Conservation (phyloP, 2,113 vertebrate genomes). For the Miniopterus natalensis region DNA sequence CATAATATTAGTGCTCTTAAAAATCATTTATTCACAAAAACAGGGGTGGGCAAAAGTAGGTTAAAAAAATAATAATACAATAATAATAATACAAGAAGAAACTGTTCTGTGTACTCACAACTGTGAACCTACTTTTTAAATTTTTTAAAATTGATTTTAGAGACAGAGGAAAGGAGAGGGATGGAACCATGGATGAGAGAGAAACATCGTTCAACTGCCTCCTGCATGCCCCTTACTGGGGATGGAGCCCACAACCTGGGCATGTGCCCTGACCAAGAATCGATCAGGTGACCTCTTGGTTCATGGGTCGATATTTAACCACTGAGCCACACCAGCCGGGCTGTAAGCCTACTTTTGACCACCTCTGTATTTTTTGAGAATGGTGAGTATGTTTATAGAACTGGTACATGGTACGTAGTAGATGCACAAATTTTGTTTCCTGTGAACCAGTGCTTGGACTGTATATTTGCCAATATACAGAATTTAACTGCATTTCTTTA, state of each 20-base stretch:
- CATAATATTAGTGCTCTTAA: background rate
- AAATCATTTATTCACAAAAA: background rate
- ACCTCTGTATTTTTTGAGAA: background rate
- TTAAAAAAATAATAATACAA: background rate
- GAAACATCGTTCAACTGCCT: no score
- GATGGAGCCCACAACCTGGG: no score
- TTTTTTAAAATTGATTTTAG: no score
- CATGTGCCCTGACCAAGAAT: no score
- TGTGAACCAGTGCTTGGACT: background rate
- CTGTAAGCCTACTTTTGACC: background rate
- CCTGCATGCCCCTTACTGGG: no score
- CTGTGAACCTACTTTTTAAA: background rate
- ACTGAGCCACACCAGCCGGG: background rate
- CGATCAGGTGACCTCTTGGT: no score
- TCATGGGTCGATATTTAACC: no score
- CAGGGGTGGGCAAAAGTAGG: background rate
- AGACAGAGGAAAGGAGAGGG: no score
- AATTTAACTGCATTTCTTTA: slow-evolving; percentile 31
- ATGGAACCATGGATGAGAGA: no score
- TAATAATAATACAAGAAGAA: background rate
- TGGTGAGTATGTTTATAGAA: background rate
- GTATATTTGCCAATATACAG: background rate
- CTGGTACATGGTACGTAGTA: background rate
- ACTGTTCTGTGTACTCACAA: background rate
- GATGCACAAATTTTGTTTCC: slow-evolving; percentile 30